A percentile compares a stretch with the other conserved stretches of the same genome.
Evolutionary conservation across 2,888 invertebrate species (phyloP).

Genomic region (Calliscelio sp.): DNA sequence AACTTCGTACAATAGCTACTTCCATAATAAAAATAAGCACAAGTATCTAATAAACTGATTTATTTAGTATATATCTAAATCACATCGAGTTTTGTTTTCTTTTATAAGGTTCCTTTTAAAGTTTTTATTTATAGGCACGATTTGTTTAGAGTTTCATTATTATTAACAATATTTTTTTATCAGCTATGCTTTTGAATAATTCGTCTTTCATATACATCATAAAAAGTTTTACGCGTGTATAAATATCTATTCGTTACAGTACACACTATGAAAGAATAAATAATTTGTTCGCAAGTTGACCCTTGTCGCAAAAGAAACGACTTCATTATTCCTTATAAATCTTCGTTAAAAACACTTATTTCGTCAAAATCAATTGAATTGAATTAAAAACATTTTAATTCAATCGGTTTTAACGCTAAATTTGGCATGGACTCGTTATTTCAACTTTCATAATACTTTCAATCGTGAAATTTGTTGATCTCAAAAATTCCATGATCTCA

Average conservation of each 20-base stretch:
- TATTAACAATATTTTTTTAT: constrained; percentile 56
- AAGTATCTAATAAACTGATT: constrained; percentile 21
- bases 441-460: constrained; percentile 24
- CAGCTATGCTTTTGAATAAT: constrained; percentile 71
- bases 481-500: no score
- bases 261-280: constrained; percentile 57
- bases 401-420: constrained; percentile 5
- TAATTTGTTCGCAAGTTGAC: constrained; percentile 12
- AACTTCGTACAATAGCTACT: background rate
- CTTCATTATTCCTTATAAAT: background rate
- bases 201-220: constrained; percentile 57
- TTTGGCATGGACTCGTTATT: no score
- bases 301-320: constrained; percentile 48
- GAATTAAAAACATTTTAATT: background rate
- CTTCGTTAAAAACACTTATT: background rate
- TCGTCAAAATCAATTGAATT: background rate
- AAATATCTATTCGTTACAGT: constrained; percentile 53
- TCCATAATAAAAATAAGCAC: background rate
- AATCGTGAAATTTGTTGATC: no score
- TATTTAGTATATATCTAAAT: constrained; percentile 59
- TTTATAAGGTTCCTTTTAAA: constrained; percentile 40
- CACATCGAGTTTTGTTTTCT: constrained; percentile 45
- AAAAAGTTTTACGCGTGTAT: constrained; percentile 49
- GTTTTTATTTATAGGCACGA: constrained; percentile 64
- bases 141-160: constrained; percentile 64